Percentiles rank a stretch among this genome's conserved stretches.
These are phyloP conservation scores for Seira ritae DNA, from an alignment of 2,888 invertebrate species.

Conservation along the genomic window DNA sequence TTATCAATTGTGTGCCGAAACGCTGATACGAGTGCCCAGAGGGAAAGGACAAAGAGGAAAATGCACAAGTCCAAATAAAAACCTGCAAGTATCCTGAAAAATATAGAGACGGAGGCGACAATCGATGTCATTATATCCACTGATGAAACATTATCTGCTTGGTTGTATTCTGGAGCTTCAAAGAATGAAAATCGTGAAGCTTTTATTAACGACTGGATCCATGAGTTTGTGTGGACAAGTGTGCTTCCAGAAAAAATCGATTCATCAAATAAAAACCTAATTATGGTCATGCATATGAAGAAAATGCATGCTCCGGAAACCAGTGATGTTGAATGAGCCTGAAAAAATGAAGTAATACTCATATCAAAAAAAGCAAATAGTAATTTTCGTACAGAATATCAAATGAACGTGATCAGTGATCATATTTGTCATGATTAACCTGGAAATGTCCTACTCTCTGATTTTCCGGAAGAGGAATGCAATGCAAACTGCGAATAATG, in stretches of 20 bases:
- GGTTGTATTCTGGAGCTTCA: not conserved
- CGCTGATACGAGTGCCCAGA: slow-evolving; percentile 37
- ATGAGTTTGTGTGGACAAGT: not conserved
- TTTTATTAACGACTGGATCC: not conserved
- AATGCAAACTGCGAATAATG: no score
- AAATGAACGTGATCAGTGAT: no score
- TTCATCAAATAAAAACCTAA: slow-evolving; percentile 29
- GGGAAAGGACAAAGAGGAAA: slow-evolving; percentile 30
- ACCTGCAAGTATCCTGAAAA: slow-evolving; percentile 34
- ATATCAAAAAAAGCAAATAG: not conserved
- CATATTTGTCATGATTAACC: no score
- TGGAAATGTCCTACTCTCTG: no score
- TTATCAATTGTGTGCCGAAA: no score
- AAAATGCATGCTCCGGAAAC: slow-evolving; percentile 18
- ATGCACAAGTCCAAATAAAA: slow-evolving; percentile 40
- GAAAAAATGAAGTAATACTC: no score
- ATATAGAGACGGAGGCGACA: slow-evolving; percentile 17
- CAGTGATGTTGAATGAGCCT: slow-evolving; percentile 27
- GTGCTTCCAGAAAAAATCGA: not conserved
- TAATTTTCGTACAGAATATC: no score
- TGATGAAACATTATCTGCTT: not conserved
- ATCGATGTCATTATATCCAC: not conserved
- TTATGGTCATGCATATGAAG: slow-evolving; percentile 13
- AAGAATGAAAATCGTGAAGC: slow-evolving; percentile 30
- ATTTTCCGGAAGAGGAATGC: no score